Evolutionary conservation across 2,888 invertebrate genomes (phyloP), one percentile per base, ranked within the genome.

Genomic region (Lasioglossum zephyrum): DNA sequence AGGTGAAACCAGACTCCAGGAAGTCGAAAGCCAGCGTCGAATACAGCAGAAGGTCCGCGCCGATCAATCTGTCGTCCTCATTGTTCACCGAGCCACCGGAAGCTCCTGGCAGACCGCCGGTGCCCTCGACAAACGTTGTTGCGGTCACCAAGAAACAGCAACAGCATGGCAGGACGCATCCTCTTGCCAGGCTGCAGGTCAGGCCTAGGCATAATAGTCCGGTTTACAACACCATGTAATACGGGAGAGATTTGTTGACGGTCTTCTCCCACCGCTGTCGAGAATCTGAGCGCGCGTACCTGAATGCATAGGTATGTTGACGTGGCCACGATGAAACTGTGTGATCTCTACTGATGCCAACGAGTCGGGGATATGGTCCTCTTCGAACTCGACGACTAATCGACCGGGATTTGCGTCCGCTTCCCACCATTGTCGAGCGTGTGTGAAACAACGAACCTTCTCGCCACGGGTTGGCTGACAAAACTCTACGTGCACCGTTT

Each of bases 141-240:
- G 96, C 97, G 80, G 96, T 97, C 85, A 97, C 96, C 92, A 97
- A 97, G 95, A 97, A 97, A 95, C 97, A 98, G 95, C 97, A 97
- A 94, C 98, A 98, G 95, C 98, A 98, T 95, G 98, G 98, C 92
- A 98, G 98, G 95, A 98, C 98, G 93, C 98, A 99, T 96, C 98
- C 99, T 91, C 96, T 99, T 94, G 97, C 98, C 93, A 97, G 97
- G 96, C 96, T 99, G 95, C 97, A 97, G 96, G 96, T 97, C 95
- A 97, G 97, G 96, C 96, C 96, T 93, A 96, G 97, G 96, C 96
- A 97, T 96, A 97, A 97, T 95, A 97, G 98, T 96, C 97, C 97
- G 94, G 97, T 98, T 95, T 98, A 98, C 96, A 98, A 98, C 96
- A 98, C 98, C 94, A 98, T 98, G 98, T 98, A 97, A 97, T 79